Conservation (phyloP, 2,113 vertebrate genomes). For the Dolichallabes microphthalmus region DNA sequence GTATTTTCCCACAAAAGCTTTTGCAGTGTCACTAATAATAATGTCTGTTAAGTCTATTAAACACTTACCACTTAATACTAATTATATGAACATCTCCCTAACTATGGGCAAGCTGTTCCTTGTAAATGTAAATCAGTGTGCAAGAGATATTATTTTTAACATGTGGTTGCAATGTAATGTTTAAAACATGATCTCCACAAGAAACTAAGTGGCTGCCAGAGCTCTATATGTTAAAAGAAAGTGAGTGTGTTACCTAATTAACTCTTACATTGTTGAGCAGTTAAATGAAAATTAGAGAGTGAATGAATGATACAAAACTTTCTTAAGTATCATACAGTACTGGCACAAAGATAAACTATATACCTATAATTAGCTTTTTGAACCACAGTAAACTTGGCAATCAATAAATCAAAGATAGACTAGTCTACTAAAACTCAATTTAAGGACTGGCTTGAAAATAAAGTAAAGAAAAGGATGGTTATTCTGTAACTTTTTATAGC, state of each 20-base stretch:
- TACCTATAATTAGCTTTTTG: neutral
- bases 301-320: neutral
- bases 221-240: conserved; percentile 41
- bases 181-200: conserved; percentile 40
- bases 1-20: neutral
- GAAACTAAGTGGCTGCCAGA: conserved; percentile 27
- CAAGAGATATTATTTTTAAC: conserved; percentile 20
- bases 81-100: neutral
- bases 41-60: conserved; percentile 1
- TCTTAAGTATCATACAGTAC: conserved; percentile 13
- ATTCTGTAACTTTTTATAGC: conserved; percentile 2
- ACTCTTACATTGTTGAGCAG: conserved; percentile 21
- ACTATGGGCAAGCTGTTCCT: neutral
- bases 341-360: conserved; percentile 10
- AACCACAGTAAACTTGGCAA: conserved; percentile 11
- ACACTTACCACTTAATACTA: neutral
- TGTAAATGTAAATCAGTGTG: conserved; percentile 8
- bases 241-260: conserved; percentile 30
- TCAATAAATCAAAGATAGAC: neutral
- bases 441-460: neutral
- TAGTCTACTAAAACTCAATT: neutral
- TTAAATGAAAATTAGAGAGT: conserved; percentile 38
- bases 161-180: conserved; percentile 44
- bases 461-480: conserved; percentile 1
- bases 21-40: conserved; percentile 7